Percentiles rank a stretch among this genome's conserved stretches.
Evolutionary conservation across 2,888 invertebrate species (phyloP).

Genomic region (Caenorhabditis angaria): DNA sequence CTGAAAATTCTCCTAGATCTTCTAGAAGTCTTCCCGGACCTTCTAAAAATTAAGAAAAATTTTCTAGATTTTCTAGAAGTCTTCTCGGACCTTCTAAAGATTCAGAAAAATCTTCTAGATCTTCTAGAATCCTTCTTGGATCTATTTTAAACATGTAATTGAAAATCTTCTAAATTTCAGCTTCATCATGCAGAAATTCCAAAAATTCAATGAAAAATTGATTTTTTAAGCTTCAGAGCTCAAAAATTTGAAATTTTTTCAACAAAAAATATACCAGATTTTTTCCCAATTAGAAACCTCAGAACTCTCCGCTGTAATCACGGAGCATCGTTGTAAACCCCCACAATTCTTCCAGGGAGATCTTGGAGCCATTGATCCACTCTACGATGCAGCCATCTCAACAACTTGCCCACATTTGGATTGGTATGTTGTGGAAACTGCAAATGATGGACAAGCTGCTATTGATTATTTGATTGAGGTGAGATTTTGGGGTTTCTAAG

Average conservation of each 20-base stretch:
- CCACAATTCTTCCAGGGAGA: slow-evolving; percentile 81
- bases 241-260: no score
- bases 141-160: no score
- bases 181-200: no score
- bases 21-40: not conserved
- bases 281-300: no score
- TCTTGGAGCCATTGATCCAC: slow-evolving; percentile 88
- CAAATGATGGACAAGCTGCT: not conserved
- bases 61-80: not conserved
- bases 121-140: no score
- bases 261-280: no score
- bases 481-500: not conserved
- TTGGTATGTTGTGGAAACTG: not conserved
- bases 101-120: not conserved
- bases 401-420: slow-evolving; percentile 82
- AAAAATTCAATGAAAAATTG: no score
- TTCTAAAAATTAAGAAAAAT: not conserved
- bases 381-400: slow-evolving; percentile 93
- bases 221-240: no score
- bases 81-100: not conserved
- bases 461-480: slow-evolving; percentile 2
- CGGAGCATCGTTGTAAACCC: no score
- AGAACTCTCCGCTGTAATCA: no score
- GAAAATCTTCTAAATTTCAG: no score
- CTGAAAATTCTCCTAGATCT: not conserved